Evolutionary conservation across 2,888 invertebrate species (phyloP), one percentile per base, ranked within the genome.

Genomic region (Watsonalla binaria): DNA sequence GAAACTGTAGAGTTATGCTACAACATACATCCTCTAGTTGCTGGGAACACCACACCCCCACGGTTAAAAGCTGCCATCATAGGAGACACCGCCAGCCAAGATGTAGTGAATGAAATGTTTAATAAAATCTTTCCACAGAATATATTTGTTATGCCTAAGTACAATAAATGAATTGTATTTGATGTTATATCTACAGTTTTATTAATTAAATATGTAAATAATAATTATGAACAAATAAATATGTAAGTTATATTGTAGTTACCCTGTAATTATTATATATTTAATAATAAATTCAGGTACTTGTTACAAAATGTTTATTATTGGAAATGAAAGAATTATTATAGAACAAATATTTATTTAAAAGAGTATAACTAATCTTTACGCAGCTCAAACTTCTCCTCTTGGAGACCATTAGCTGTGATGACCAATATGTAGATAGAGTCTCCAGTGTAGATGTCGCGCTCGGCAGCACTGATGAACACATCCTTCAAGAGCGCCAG

Each of bases 381-480:
- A 76, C 99, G 93, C 58, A 99, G 92, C 58, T 93, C 93, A 83
- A 96, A 96, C 65, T 93, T 94, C 78, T 93, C 94, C 77, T 94
- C 93, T 61, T 92, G 92, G 56, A 96, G 92, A 0, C 98, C 98
- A 85, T 95, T 95, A 66, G 96, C 96, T 14, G 97, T 98, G 64
- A 99, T 96, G 59, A 98, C 92, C 68, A 96, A 94, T 63, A 99
- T 95, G 57, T 92, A 91, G 66, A 99, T 95, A 56, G 94, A 94
- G 90, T 99, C 99, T 51, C 99, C 99, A 55, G 99, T 99, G 75
- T 98, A 96, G 73, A 99, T 99, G 81, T 99, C 99, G 76, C 99
- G 93, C 81, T 99, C 99, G 0, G 99, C 97, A 5, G 99, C 99
- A 53, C 99, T 97, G 68, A 98, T 97, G 80, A 99, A 99, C 0